A percentile compares a stretch with the other conserved stretches of the same genome.
Evolutionary conservation across 2,888 invertebrate species (phyloP).

Genomic region (Drosophila limbata): DNA sequence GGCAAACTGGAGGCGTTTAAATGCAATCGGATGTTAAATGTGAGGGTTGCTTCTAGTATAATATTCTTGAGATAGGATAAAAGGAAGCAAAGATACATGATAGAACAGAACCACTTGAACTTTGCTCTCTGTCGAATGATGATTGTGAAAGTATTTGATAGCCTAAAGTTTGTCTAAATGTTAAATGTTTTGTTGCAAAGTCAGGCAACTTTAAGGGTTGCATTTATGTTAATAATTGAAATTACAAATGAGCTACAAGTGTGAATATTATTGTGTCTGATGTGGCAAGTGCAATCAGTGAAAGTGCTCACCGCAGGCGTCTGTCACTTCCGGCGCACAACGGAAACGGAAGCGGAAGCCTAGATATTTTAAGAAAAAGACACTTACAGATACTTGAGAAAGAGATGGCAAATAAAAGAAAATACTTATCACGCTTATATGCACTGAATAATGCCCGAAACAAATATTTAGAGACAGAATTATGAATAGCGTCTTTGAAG

Average conservation of each 20-base stretch:
- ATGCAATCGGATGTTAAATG: conserved; percentile 40
- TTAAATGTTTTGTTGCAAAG: conserved; percentile 24
- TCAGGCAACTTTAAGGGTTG: conserved; percentile 37
- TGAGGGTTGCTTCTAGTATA: background rate
- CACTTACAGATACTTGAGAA: background rate
- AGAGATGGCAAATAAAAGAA: conserved; percentile 7
- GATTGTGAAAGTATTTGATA: background rate
- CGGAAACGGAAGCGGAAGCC: conserved; percentile 46
- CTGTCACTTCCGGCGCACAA: conserved; percentile 60
- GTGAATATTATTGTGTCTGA: conserved; percentile 24
- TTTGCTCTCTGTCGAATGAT: conserved; percentile 9
- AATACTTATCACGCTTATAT: conserved; percentile 71
- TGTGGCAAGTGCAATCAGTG: conserved; percentile 59
- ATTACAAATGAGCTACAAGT: conserved; percentile 55
- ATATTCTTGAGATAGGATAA: conserved; percentile 1
- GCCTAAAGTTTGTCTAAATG: background rate
- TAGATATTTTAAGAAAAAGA: conserved; percentile 2
- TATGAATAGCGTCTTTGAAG: conserved; percentile 50
- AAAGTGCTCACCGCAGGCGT: conserved; percentile 72
- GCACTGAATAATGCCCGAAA: conserved; percentile 62
- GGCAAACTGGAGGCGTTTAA: conserved; percentile 32
- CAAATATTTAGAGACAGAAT: conserved; percentile 68
- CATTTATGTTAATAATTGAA: conserved; percentile 48
- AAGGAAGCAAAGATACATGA: background rate
- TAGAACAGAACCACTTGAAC: background rate